phyloP scores from a whole-genome alignment of 2,113 vertebrate genomes.

The Leptosomus discolor region DNA sequence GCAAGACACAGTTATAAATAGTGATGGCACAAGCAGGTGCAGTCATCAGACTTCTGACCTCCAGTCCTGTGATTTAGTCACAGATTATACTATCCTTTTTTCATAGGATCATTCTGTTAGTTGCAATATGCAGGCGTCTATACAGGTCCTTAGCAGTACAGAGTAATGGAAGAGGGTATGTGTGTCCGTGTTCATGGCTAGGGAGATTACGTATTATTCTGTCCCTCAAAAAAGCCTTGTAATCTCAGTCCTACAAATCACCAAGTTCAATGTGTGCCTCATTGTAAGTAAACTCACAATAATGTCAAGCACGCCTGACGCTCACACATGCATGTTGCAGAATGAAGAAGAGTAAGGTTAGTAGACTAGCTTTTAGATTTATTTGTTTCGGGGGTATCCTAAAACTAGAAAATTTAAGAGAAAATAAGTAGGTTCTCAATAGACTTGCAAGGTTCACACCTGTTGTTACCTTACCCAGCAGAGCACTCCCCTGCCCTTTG shows the following conservation, averaged over 20 bases:
- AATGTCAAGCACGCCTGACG: background rate
- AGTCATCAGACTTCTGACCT: background rate
- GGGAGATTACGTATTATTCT: background rate
- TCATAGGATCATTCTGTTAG: too few species aligned
- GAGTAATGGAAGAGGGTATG: background rate
- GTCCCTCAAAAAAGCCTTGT: background rate
- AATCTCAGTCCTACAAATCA: background rate
- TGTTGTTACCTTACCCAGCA: background rate
- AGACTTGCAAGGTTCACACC: background rate
- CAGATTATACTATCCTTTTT: background rate
- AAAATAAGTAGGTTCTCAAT: background rate
- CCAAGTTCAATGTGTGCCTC: background rate
- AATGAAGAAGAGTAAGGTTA: background rate
- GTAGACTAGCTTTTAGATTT: background rate
- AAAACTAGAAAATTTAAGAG: background rate
- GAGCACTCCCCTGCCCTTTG: background rate
- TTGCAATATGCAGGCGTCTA: background rate
- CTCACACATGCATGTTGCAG: fast-evolving
- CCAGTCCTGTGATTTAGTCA: background rate
- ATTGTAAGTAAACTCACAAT: background rate
- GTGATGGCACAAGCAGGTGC: background rate
- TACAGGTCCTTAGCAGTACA: background rate
- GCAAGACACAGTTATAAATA: background rate
- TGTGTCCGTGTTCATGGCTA: too few species aligned
- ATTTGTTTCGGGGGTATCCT: background rate